A percentile compares a stretch with the other conserved stretches of the same genome.
Conservation (phyloP, 2,797 vertebrate genomes). For the Eidolon dupreanum region DNA sequence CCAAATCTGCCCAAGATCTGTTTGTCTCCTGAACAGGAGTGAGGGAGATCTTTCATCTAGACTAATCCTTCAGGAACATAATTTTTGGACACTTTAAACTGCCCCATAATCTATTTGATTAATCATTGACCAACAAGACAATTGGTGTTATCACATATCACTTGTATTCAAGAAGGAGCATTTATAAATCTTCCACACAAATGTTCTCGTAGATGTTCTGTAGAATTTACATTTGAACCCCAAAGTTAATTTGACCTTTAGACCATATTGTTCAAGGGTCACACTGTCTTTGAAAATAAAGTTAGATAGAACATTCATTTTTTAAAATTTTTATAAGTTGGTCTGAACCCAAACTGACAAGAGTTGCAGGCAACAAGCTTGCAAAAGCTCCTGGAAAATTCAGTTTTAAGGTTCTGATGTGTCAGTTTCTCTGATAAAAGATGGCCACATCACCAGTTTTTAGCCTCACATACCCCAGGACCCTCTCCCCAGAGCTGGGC, state of each 20-base stretch:
- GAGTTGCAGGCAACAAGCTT: too few relatives aligned
- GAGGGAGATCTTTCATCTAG: background rate
- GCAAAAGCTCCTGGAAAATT: too few relatives aligned
- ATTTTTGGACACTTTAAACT: background rate
- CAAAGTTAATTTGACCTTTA: background rate
- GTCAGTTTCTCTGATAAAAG: conserved; percentile 79
- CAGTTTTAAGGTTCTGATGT: conserved; percentile 72
- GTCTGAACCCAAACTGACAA: too few relatives aligned
- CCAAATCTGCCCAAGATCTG: background rate
- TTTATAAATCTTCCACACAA: background rate
- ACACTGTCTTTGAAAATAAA: conserved; percentile 85
- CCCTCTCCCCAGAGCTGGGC: conserved; percentile 73
- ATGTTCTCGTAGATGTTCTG: background rate
- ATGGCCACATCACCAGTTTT: conserved; percentile 11
- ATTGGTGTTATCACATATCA: background rate
- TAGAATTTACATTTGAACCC: background rate
- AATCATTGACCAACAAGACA: background rate
- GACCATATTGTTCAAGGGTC: background rate
- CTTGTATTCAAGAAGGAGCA: background rate
- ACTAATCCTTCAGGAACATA: background rate
- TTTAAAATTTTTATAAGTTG: conserved; percentile 52
- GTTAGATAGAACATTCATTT: conserved; percentile 88
- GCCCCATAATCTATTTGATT: background rate
- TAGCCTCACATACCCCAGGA: background rate
- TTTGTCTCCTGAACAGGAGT: background rate